Percentiles rank a stretch among this genome's conserved stretches.
Evolutionary conservation across 2,113 vertebrate species (phyloP).

Genomic region (Calidris pugnax): DNA sequence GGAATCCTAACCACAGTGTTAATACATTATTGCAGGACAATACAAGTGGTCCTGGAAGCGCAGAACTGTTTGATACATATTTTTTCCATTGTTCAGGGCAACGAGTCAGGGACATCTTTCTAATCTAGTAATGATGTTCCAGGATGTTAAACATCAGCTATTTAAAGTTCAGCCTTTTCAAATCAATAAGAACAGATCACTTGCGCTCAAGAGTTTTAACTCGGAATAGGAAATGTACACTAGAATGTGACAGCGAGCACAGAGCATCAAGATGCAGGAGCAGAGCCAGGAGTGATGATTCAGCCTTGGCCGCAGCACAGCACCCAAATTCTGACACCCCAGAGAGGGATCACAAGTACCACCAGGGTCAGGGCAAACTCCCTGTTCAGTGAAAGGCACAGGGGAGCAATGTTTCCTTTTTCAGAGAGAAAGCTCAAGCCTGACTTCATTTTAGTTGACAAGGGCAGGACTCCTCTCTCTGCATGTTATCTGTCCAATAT

Average conservation of each 20-base stretch:
- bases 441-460: not conserved
- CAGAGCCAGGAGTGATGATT: not conserved
- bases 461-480: not conserved
- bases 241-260: not conserved
- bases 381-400: not conserved
- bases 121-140: slow-evolving; percentile 44
- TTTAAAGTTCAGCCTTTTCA: slow-evolving; percentile 46
- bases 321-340: not conserved
- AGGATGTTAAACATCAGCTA: slow-evolving; percentile 16
- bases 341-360: not conserved
- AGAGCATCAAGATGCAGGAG: not conserved
- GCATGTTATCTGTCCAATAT: not conserved
- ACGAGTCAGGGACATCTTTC: not conserved
- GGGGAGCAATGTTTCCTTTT: not conserved
- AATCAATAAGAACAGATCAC: slow-evolving; percentile 50
- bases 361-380: not conserved
- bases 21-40: not conserved
- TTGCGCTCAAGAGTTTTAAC: slow-evolving; percentile 24
- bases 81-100: not conserved
- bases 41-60: not conserved
- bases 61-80: not conserved
- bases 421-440: not conserved
- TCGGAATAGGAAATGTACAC: not conserved
- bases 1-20: not conserved
- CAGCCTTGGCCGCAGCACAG: not conserved